Evolutionary conservation across 2,888 invertebrate genomes (phyloP).

Genomic region (Pecten maximus): DNA sequence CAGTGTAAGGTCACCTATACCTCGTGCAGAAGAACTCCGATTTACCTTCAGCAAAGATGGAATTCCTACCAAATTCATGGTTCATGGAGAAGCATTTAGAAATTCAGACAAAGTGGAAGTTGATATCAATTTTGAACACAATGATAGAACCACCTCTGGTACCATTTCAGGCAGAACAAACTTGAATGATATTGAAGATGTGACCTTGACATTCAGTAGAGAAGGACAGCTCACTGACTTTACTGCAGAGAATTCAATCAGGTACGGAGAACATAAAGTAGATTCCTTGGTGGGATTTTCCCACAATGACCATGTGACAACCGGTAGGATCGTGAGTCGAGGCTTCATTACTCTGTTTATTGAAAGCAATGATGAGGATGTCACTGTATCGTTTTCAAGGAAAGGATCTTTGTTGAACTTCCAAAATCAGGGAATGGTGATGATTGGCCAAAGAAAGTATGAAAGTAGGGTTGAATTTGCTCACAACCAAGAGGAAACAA

Average conservation of each 20-base stretch:
- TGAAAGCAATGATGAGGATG: not conserved
- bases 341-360: not conserved
- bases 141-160: not conserved
- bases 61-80: constrained; percentile 56
- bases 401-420: not conserved
- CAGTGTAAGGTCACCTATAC: constrained; percentile 44
- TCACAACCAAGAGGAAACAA: not conserved
- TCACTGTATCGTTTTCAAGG: not conserved
- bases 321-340: not conserved
- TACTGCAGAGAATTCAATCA: not conserved
- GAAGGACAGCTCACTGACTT: not conserved
- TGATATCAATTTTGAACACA: constrained; percentile 39
- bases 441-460: not conserved
- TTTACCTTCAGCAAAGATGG: constrained; percentile 58
- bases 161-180: not conserved
- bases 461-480: not conserved
- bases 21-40: constrained; percentile 57
- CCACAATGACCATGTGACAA: not conserved
- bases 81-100: constrained; percentile 53
- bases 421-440: not conserved
- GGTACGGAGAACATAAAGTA: not conserved
- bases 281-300: not conserved
- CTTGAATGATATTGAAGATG: not conserved
- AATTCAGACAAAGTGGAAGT: constrained; percentile 55
- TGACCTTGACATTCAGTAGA: not conserved